A percentile compares a stretch with the other conserved stretches of the same genome.
phyloP scores from a whole-genome alignment of 2,113 vertebrate species.

The Numida meleagris region DNA sequence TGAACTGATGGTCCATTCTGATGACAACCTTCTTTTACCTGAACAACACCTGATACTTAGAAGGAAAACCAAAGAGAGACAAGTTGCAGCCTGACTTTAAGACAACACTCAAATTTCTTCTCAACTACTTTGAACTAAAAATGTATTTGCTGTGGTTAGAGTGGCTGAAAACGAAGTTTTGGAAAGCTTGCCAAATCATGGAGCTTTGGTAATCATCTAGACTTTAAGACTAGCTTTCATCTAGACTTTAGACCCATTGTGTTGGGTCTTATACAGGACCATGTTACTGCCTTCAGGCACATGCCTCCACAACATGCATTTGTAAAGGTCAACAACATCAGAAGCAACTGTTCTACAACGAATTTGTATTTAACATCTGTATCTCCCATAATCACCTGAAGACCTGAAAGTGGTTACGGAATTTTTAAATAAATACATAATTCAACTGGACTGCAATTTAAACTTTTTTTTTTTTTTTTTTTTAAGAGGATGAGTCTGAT shows the following conservation, averaged over 20 bases:
- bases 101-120: neutral
- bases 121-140: neutral
- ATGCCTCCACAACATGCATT: neutral
- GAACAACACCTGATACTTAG: neutral
- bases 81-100: neutral
- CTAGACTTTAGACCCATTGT: neutral
- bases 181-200: neutral
- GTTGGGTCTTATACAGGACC: neutral
- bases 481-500: neutral
- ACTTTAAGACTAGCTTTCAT: neutral
- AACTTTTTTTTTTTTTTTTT: neutral
- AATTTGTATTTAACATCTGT: neutral
- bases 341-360: neutral
- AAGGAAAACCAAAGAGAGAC: neutral
- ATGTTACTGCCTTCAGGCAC: neutral
- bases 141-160: rapidly evolving
- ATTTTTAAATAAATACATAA: neutral
- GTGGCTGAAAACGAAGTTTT: rapidly evolving
- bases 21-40: neutral
- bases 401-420: neutral
- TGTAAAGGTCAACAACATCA: neutral
- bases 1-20: neutral
- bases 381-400: neutral
- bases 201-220: neutral
- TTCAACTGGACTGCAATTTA: neutral